Conservation (phyloP, 2,888 invertebrate genomes). For the Eulithis prunata region DNA sequence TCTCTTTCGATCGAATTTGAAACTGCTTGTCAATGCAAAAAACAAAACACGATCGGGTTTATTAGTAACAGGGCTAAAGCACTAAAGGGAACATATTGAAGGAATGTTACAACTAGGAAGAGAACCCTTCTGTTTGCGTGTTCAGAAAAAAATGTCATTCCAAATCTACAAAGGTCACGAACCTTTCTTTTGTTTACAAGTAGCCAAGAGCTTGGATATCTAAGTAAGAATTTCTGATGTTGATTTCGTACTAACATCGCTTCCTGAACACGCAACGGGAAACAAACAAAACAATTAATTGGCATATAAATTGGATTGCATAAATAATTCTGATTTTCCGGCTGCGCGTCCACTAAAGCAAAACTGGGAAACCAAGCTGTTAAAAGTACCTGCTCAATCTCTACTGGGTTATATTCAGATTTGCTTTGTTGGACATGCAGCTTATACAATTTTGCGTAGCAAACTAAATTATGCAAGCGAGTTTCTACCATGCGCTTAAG, state of each 20-base stretch:
- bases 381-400: background rate
- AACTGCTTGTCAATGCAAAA: too few relatives aligned
- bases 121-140: constrained; percentile 20
- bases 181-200: constrained; percentile 1
- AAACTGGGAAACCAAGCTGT: background rate
- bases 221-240: background rate
- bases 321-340: constrained; percentile 14
- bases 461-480: constrained; percentile 21
- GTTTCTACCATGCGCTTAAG: constrained; percentile 18
- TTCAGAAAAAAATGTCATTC: constrained; percentile 19
- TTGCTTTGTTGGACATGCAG: constrained; percentile 10
- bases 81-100: constrained; percentile 1
- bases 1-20: too few relatives aligned
- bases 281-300: constrained; percentile 15
- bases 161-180: constrained; percentile 9
- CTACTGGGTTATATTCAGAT: background rate
- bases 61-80: background rate
- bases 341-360: constrained; percentile 7
- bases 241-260: constrained; percentile 9
- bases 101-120: constrained; percentile 1
- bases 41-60: too few relatives aligned
- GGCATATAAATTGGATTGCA: constrained; percentile 30
- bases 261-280: constrained; percentile 27
- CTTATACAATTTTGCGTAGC: constrained; percentile 13
- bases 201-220: background rate